These are phyloP conservation scores for Octodon degus DNA, from an alignment of 2,113 vertebrate genomes.

Conservation along the genomic window DNA sequence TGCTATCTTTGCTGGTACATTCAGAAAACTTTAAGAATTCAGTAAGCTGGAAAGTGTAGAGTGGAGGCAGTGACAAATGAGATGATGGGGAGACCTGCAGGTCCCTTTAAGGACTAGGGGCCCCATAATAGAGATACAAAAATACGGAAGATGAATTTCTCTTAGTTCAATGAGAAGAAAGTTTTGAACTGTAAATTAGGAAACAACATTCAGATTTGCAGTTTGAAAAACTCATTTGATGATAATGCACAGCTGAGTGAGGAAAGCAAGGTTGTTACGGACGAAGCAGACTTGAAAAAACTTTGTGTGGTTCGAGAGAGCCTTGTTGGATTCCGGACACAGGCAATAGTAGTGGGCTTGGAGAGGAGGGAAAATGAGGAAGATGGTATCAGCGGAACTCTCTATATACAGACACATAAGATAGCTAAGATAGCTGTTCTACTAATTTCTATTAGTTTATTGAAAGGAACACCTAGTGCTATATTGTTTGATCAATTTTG, in stretches of 20 bases:
- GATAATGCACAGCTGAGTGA: background rate
- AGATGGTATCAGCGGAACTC: background rate
- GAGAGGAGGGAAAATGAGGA: background rate
- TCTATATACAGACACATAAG: too few relatives aligned
- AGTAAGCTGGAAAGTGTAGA: background rate
- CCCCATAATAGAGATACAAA: background rate
- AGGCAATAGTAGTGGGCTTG: background rate
- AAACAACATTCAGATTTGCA: background rate
- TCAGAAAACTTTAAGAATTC: background rate
- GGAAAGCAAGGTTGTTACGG: background rate
- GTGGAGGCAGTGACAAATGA: background rate
- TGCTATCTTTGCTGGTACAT: background rate
- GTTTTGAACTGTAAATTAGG: background rate
- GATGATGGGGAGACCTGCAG: background rate
- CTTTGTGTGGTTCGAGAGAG: background rate
- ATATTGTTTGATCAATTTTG: too few relatives aligned
- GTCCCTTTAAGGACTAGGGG: background rate
- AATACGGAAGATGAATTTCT: background rate
- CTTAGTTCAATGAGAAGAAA: too few relatives aligned
- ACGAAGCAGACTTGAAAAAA: background rate
- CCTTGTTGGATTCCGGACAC: background rate
- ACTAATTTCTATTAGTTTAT: too few relatives aligned
- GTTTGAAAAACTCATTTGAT: conserved; percentile 15
- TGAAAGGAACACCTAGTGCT: too few relatives aligned
- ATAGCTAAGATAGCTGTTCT: too few relatives aligned